Base-by-base conservation (phyloP, 2,888 invertebrate species). In the Noctua janthina region DNA sequence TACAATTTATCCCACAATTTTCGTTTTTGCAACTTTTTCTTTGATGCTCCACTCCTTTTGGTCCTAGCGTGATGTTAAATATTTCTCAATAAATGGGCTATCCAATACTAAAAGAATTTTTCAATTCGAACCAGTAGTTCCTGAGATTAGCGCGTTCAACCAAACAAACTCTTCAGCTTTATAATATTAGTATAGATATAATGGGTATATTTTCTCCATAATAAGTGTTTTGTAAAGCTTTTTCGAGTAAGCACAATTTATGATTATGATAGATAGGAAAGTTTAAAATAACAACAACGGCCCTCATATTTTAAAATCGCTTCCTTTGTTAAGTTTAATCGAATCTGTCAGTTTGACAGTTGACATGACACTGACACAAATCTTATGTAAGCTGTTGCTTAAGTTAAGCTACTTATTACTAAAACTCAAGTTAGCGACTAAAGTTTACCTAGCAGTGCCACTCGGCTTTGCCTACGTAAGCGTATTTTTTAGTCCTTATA, bases 291-390 rank as follows among this genome's bases (percentile, higher is more conserved):
- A 20, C 20, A 68, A n/a, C 1, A 79, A 68, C 3, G 17, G 15
- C 23, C 15, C 46, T 54, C 43, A n/a, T 51, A 29, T 20, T 82
- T 66, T 15, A 39, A 76, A 73, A 59, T 68, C 1, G 51, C 20
- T 68, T 72, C 59, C 62, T 77, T 86, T 86, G 87, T 82, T 77
- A 1, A 7, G 49, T 51, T 51, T 71, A 83, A 84, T 86, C 70
- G 67, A 78, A 62, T 51, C 75, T 66, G 87, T 83, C 84, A 78
- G 51, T 62, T 59, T 83, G 87, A 87, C 87, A 78, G 59, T 17
- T 64, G 68, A 87, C 13, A 66, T 78, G 75, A 78, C 75, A 78
- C 62, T 84, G 78, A 83, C 83, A 83, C 23, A 75, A 83, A 83
- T 83, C 49, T 74, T 54, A 1, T 67, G 46, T 73, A 76, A 83